A percentile compares a stretch with the other conserved stretches of the same genome.
Conservation (phyloP, 1,140 invertebrate genomes). For the roundworm (Caenorhabditis elegans) region DNA sequence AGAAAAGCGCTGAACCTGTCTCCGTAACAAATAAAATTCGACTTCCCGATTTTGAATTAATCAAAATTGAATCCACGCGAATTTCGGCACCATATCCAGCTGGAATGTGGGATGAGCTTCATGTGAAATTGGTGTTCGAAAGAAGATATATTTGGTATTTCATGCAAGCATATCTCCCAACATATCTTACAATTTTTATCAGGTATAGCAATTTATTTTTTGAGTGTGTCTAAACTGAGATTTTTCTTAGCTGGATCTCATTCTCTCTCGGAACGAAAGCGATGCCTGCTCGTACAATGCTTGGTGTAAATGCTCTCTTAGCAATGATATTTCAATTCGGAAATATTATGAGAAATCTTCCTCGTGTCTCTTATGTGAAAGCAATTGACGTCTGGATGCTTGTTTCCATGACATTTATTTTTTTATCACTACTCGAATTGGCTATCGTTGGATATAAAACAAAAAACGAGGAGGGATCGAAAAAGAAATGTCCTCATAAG, state of each 20-base stretch:
- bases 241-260: constrained; percentile 59
- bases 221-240: not conserved
- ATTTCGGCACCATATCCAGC: constrained; percentile 62
- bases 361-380: constrained; percentile 61
- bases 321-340: constrained; percentile 67
- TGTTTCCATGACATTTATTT: constrained; percentile 62
- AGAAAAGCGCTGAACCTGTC: constrained; percentile 54
- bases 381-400: constrained; percentile 66
- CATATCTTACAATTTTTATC: constrained; percentile 64
- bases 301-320: constrained; percentile 62
- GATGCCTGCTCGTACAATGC: constrained; percentile 65
- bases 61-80: constrained; percentile 55
- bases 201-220: constrained; percentile 34
- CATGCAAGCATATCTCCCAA: constrained; percentile 65
- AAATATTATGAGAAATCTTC: constrained; percentile 64
- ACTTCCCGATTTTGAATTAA: constrained; percentile 62
- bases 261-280: constrained; percentile 63
- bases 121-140: constrained; percentile 62
- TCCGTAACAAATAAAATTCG: constrained; percentile 55
- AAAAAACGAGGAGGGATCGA: constrained; percentile 48
- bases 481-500: constrained; percentile 35
- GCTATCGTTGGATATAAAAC: constrained; percentile 60
- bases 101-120: constrained; percentile 65
- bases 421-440: constrained; percentile 55
- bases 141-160: constrained; percentile 63